Conservation (phyloP, 2,113 vertebrate genomes). For the Hydropotes inermis region DNA sequence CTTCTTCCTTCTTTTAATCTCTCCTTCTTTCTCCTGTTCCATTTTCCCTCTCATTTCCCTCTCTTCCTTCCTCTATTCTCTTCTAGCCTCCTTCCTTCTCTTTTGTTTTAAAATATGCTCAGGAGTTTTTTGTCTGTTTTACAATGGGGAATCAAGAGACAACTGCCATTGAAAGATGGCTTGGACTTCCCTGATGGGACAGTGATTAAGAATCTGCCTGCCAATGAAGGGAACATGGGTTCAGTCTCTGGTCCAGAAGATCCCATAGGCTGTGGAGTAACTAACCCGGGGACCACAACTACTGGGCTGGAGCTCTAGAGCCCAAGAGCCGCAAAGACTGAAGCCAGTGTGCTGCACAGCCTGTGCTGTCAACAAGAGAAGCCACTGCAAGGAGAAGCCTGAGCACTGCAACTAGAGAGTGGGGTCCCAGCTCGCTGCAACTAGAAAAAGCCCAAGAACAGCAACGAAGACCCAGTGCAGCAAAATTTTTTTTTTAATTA, state of each 20-base stretch:
- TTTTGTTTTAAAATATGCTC: background rate
- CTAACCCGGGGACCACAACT: background rate
- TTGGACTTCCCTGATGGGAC: background rate
- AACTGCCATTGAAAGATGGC: background rate
- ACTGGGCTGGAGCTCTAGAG: background rate
- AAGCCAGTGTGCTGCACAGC: background rate
- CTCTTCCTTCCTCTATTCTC: background rate
- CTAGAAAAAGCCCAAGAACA: background rate
- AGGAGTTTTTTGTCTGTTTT: background rate
- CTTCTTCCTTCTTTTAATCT: background rate
- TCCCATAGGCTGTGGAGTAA: background rate
- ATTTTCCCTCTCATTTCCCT: background rate
- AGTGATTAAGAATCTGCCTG: background rate
- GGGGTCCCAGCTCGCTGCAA: background rate
- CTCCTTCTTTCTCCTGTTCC: background rate
- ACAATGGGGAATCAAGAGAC: rapidly evolving
- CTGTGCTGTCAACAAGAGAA: background rate
- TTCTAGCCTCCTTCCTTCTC: background rate
- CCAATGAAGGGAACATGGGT: background rate
- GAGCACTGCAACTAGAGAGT: background rate
- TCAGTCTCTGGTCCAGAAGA: background rate
- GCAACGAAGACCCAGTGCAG: rapidly evolving
- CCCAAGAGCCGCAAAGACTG: background rate
- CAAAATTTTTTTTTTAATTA: background rate
- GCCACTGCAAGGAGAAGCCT: background rate